Conservation (phyloP, 2,797 vertebrate species). For the Esox masquinongy region DNA sequence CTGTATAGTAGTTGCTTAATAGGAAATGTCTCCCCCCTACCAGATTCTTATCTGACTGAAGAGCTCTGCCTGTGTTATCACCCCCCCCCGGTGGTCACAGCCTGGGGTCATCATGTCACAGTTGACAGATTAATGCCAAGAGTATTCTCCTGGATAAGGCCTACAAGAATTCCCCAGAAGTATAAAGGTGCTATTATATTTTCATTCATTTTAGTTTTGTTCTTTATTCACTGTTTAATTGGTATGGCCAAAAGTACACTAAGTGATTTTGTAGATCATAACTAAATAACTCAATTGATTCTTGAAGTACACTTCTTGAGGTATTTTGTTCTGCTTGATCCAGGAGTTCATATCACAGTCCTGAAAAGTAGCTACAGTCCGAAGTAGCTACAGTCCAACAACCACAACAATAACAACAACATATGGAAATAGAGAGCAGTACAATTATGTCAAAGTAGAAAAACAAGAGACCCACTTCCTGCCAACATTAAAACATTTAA, state of each 20-base stretch:
- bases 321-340: conserved; percentile 16
- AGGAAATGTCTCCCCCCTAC: conserved; percentile 33
- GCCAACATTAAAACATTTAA: conserved; percentile 34
- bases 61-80: conserved; percentile 33
- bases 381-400: conserved; percentile 39
- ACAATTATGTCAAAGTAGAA: conserved; percentile 54
- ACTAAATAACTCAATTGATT: neutral
- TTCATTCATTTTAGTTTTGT: neutral
- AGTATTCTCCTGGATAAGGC: neutral
- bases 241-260: neutral
- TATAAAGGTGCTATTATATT: too few relatives aligned
- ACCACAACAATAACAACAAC: conserved; percentile 33
- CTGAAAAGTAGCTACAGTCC: conserved; percentile 39
- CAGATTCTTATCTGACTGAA: conserved; percentile 48
- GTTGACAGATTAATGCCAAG: neutral
- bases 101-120: neutral
- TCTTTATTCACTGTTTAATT: neutral
- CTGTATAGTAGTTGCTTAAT: neutral
- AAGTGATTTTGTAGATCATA: neutral
- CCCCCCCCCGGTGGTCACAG: conserved; percentile 48
- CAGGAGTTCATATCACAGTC: conserved; percentile 41
- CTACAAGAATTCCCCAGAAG: neutral
- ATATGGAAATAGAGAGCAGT: conserved; percentile 21
- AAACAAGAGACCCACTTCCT: conserved; percentile 45
- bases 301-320: neutral